These are phyloP conservation scores for Melanotaenia pygmaea DNA, from an alignment of 2,797 vertebrate genomes.

Conservation along the genomic window DNA sequence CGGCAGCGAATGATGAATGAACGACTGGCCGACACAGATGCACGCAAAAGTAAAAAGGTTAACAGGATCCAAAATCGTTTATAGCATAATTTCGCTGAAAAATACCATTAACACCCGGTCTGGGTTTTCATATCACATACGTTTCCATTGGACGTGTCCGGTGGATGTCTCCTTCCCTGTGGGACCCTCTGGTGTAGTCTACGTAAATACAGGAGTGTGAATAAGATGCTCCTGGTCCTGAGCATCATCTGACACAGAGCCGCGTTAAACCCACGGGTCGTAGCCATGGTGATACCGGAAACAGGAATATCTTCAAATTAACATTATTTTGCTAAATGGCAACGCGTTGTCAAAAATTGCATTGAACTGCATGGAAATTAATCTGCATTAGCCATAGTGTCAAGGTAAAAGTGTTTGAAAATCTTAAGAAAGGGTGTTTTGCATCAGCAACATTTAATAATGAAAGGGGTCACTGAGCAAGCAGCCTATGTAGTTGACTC, in stretches of 20 bases:
- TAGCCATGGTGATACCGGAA: constrained; percentile 5
- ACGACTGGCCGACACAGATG: constrained; percentile 20
- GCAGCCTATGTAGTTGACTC: not conserved
- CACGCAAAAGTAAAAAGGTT: constrained; percentile 50
- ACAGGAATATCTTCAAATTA: constrained; percentile 37
- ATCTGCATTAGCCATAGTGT: not conserved
- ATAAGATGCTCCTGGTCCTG: constrained; percentile 60
- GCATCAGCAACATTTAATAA: not conserved
- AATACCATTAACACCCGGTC: constrained; percentile 26
- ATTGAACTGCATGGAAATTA: not conserved
- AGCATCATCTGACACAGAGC: constrained; percentile 34
- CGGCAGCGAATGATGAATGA: constrained; percentile 35
- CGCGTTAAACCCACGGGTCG: not conserved
- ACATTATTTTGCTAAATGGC: not conserved
- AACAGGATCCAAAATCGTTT: constrained; percentile 36
- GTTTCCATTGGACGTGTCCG: constrained; percentile 44
- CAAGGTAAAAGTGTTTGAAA: not conserved
- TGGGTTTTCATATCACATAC: constrained; percentile 34
- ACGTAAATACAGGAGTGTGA: constrained; percentile 34
- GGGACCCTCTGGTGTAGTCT: constrained; percentile 34
- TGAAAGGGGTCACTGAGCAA: not conserved
- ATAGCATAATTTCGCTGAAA: constrained; percentile 46
- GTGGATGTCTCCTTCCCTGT: constrained; percentile 36
- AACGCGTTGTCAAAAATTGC: too few species aligned
- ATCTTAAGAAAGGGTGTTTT: not conserved